Evolutionary conservation across 30 jellyfish, hydroid and myxozoan species (phyloP).

Genomic region (Haliclystus octoradiatus): DNA sequence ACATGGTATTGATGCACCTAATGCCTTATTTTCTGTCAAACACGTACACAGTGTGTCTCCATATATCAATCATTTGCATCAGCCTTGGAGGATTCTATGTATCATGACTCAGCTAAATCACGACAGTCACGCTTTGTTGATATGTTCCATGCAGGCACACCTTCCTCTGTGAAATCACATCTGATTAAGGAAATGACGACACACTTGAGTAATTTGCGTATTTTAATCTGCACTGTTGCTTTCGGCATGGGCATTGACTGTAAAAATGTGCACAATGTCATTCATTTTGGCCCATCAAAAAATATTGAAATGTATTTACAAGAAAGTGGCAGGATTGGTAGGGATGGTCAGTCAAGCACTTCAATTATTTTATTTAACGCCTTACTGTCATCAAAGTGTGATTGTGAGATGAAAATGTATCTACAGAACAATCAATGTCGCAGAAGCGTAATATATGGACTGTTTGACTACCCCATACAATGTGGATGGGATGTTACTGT

Average conservation of each 20-base stretch:
- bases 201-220: slow-evolving; percentile 8
- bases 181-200: slow-evolving; percentile 4
- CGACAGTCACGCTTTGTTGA: slow-evolving; percentile 13
- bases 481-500: not conserved
- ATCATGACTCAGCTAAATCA: not conserved
- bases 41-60: slow-evolving; percentile 16
- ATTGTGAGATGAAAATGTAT: slow-evolving; percentile 3
- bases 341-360: slow-evolving; percentile 11
- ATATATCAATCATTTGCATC: slow-evolving; percentile 8
- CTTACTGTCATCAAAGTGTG: slow-evolving; percentile 6
- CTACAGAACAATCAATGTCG: slow-evolving; percentile 13
- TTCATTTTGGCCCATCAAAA: slow-evolving; percentile 29
- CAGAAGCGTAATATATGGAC: slow-evolving; percentile 6
- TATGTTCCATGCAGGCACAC: slow-evolving; percentile 37
- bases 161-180: slow-evolving; percentile 20
- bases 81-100: slow-evolving; percentile 7
- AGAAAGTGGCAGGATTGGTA: slow-evolving; percentile 20
- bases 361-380: slow-evolving; percentile 15
- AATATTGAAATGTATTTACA: slow-evolving; percentile 10
- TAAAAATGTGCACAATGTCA: slow-evolving; percentile 1
- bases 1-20: not conserved
- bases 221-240: slow-evolving; percentile 28
- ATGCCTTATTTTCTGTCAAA: slow-evolving; percentile 28
- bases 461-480: not conserved
- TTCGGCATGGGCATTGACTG: slow-evolving; percentile 29